A percentile compares a stretch with the other conserved stretches of the same genome.
Evolutionary conservation across 2,797 vertebrate species (phyloP).

Genomic region (Calcarius lapponicus): DNA sequence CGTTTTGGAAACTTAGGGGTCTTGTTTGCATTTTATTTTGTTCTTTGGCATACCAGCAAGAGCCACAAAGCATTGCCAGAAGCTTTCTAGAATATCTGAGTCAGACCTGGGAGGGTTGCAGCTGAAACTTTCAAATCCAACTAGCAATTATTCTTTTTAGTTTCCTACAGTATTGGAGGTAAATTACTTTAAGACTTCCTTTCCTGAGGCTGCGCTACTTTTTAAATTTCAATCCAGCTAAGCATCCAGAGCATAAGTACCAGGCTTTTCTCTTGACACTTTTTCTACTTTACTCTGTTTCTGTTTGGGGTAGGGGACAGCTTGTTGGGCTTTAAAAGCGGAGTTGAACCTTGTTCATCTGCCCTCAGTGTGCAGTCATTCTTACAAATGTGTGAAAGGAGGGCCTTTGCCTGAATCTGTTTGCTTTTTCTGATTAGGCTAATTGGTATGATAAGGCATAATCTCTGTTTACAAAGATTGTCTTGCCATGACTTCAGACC

Average conservation of each 20-base stretch:
- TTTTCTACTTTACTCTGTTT: background rate
- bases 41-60: background rate
- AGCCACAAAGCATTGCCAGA: background rate
- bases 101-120: background rate
- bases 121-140: constrained; percentile 12
- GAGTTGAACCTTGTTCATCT: background rate
- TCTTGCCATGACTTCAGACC: background rate
- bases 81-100: background rate
- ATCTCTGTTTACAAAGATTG: background rate
- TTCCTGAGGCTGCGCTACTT: background rate
- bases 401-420: background rate
- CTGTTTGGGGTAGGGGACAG: fast-evolving
- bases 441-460: background rate
- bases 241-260: background rate
- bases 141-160: background rate
- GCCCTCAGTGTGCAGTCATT: background rate
- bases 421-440: background rate
- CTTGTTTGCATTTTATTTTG: background rate
- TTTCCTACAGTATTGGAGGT: background rate
- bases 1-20: constrained; percentile 2
- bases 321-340: background rate
- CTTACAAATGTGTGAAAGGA: background rate
- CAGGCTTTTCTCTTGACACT: background rate
- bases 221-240: background rate
- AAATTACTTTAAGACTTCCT: background rate